Evolutionary conservation across 2,113 vertebrate species (phyloP), one percentile per base, ranked within the genome.

Genomic region (Sinocyclocheilus grahami): DNA sequence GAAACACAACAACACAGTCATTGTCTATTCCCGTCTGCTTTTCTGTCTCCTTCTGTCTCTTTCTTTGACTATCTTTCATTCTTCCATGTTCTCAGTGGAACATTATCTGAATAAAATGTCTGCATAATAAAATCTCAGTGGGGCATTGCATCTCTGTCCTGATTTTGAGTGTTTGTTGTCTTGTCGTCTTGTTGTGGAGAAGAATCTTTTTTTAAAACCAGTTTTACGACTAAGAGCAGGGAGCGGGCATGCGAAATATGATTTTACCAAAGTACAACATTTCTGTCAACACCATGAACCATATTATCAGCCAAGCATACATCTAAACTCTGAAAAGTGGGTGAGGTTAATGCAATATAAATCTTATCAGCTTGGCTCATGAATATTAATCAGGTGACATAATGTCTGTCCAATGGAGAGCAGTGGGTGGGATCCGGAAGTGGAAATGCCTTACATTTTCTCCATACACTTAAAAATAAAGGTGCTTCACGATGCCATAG

Each of bases 1-100:
- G 51, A 37, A 83, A 27, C 82, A 42, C 67, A 83, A 42, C 82
- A 83, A 71, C 82, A 51, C 60, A 83, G 20, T 3, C 6, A 9
- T 75, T 63, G 85, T 72, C 78, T 78, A 24, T 33, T 80, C 20
- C n/a, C 0, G 33, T 81, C 71, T n/a, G 24, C 42, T 74, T 81
- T 22, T 60, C 13, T 1, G 48, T 82, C 42, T n/a, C 24, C 46
- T 82, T 81, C 67, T 72, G 48, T 82, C 42, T n/a, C 24, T 60
- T 82, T 81, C 67, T 72, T 82, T 82, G 80, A 33, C 46, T 82
- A 71, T 46, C 65, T 83, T 53, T 83, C 30, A 39, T 74, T 74
- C 48, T 53, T 74, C 51, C 13, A 18, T 79, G 39, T 76, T 82
- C 39, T 81, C 48, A n/a, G 63, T 37, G 18, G 55, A 65, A 12